Evolutionary conservation across 1,140 invertebrate genomes (phyloP).

Genomic region (Pseudachorutes palmiensis): DNA sequence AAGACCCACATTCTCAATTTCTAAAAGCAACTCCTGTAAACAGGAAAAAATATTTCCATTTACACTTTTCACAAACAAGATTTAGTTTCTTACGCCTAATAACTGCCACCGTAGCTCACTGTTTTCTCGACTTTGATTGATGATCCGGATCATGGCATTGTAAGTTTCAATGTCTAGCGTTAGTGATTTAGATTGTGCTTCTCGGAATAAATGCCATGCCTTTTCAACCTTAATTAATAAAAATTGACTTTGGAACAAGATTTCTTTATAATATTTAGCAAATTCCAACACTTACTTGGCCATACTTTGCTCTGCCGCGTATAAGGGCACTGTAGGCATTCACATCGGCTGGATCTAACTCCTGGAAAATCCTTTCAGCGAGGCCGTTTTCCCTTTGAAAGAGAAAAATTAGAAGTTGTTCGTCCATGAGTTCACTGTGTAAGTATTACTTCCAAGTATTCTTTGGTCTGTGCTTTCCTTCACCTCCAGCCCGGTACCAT

Average conservation of each 20-base stretch:
- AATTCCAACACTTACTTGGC: slow-evolving; percentile 44
- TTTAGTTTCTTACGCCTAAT: slow-evolving; percentile 43
- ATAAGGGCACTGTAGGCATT: slow-evolving; percentile 59
- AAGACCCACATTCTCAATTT: slow-evolving; percentile 53
- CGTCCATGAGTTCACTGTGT: neutral
- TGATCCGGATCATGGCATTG: slow-evolving; percentile 58
- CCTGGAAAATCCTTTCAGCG: slow-evolving; percentile 57
- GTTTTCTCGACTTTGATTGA: slow-evolving; percentile 54
- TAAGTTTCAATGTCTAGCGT: slow-evolving; percentile 57
- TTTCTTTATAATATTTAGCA: neutral
- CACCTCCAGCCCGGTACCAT: slow-evolving; percentile 55
- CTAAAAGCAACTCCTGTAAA: slow-evolving; percentile 47
- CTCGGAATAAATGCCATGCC: slow-evolving; percentile 56
- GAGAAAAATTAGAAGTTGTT: neutral
- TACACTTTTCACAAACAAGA: neutral
- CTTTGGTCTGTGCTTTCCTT: slow-evolving; percentile 47
- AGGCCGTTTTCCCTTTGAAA: slow-evolving; percentile 56
- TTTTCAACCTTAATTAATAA: slow-evolving; percentile 50
- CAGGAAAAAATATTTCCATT: slow-evolving; percentile 6
- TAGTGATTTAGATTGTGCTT: slow-evolving; percentile 57
- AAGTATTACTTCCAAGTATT: slow-evolving; percentile 62
- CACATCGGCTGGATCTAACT: slow-evolving; percentile 43
- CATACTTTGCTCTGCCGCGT: slow-evolving; percentile 62
- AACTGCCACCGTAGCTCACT: slow-evolving; percentile 54
- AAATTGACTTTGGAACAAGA: slow-evolving; percentile 18